Base-by-base conservation (phyloP, 2,888 invertebrate species). In the Microchrysa polita region DNA sequence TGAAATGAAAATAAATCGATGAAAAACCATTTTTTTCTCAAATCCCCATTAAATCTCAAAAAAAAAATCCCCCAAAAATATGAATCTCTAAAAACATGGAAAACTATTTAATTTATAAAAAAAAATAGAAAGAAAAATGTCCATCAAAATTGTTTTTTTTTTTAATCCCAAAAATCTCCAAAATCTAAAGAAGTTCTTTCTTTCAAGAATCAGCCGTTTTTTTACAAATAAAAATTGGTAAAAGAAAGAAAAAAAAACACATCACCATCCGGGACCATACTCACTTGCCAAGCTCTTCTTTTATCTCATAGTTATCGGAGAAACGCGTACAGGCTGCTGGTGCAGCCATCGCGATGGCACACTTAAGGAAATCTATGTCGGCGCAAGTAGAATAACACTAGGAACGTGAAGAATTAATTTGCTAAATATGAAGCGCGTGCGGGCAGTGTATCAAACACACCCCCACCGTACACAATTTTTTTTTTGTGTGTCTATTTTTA, bases 221-320 rank as follows among this genome's bases (percentile, higher is more conserved):
- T n/a, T n/a, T n/a, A n/a, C n/a, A n/a, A n/a, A n/a, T n/a, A n/a
- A n/a, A n/a, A n/a, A n/a, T n/a, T n/a, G n/a, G n/a, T 34, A 34
- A 34, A 34, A 34, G 7, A 34, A 34, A 34, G 27, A 34, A 34
- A 34, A 34, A 34, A 34, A 34, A 34, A 34, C 27, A 2, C 27
- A 34, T n/a, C n/a, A n/a, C n/a, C n/a, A n/a, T n/a, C n/a, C n/a
- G n/a, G n/a, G n/a, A n/a, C 27, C 2, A 34, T 84, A 93, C 95
- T 92, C 89, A 96, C 95, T 98, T 98, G 87, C 98, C 98, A 85
- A 99, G 90, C 90, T 99, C 98, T 89, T 99, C 98, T 88, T 98
- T 98, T 81, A 99, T 92, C 84, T 99, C 98, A 88, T 99, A 99
- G 88, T 98, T 97, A 88, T 99, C 98, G 87, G 96, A 97, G 89